Percentiles rank a stretch among this genome's conserved stretches.
phyloP scores from a whole-genome alignment of 1,140 invertebrate species.

The Cherax quadricarinatus region DNA sequence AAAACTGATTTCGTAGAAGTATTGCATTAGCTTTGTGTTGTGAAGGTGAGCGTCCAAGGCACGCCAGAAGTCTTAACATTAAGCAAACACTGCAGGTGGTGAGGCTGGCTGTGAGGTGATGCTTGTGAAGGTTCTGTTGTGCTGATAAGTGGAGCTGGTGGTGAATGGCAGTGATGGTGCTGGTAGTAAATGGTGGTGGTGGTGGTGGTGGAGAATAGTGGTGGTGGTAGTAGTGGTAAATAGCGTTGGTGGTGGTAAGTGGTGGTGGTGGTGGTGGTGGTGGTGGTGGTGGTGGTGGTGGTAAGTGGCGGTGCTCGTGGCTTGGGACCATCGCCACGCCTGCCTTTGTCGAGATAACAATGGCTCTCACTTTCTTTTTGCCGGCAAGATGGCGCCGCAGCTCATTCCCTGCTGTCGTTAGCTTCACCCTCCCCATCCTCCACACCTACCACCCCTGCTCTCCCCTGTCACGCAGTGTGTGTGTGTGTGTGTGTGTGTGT shows the following conservation, averaged over 20 bases:
- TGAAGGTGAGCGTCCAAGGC: too few relatives aligned
- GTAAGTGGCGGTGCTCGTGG: constrained; percentile 29
- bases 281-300: constrained; percentile 22
- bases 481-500: neutral
- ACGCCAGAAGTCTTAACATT: too few relatives aligned
- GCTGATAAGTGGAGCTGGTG: too few relatives aligned
- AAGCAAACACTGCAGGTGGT: too few relatives aligned
- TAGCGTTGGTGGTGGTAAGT: neutral
- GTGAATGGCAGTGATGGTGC: too few relatives aligned
- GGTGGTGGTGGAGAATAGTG: too few relatives aligned
- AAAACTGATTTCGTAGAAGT: too few relatives aligned
- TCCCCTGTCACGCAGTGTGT: neutral
- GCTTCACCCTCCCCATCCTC: constrained; percentile 43
- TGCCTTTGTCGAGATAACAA: constrained; percentile 62
- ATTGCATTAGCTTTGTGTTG: too few relatives aligned
- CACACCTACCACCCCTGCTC: constrained; percentile 40
- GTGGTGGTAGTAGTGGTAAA: too few relatives aligned
- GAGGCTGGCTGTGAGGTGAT: too few relatives aligned
- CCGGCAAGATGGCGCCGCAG: constrained; percentile 46
- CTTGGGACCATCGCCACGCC: constrained; percentile 27
- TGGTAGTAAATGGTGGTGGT: too few relatives aligned
- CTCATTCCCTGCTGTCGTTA: constrained; percentile 51
- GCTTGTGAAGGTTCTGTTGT: too few relatives aligned
- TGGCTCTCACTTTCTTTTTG: constrained; percentile 62
- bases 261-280: constrained; percentile 7